These are phyloP conservation scores for Malurus alboscapulatus DNA, from an alignment of 2,113 vertebrate genomes.

Conservation along the genomic window DNA sequence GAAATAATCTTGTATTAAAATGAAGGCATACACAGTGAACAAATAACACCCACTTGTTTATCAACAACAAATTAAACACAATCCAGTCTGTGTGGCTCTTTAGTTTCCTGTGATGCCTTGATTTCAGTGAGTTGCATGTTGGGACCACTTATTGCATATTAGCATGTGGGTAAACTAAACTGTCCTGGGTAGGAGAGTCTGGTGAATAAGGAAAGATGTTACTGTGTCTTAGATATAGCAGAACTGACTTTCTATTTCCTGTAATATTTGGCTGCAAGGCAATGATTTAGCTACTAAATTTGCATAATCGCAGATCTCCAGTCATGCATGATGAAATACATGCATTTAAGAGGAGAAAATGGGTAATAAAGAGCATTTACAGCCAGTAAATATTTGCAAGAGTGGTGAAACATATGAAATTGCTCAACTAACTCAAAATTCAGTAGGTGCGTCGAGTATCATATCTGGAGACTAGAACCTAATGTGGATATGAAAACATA, in stretches of 20 bases:
- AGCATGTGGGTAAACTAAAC: background rate
- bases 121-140: background rate
- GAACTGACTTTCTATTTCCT: background rate
- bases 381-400: background rate
- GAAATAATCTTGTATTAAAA: background rate
- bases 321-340: background rate
- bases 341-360: background rate
- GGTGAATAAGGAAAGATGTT: background rate
- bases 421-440: background rate
- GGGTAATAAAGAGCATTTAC: background rate
- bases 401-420: background rate
- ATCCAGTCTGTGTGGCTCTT: background rate
- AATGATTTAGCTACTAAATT: background rate
- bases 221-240: background rate
- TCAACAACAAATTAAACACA: background rate
- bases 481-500: background rate
- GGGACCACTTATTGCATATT: background rate
- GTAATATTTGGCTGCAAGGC: background rate
- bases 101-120: background rate
- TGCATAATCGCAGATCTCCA: background rate
- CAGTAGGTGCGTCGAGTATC: background rate
- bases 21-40: background rate
- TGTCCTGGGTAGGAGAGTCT: background rate
- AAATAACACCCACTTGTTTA: background rate
- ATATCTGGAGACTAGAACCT: background rate